phyloP scores from a whole-genome alignment of 2,113 vertebrate genomes.

The Kryptolebias marmoratus region DNA sequence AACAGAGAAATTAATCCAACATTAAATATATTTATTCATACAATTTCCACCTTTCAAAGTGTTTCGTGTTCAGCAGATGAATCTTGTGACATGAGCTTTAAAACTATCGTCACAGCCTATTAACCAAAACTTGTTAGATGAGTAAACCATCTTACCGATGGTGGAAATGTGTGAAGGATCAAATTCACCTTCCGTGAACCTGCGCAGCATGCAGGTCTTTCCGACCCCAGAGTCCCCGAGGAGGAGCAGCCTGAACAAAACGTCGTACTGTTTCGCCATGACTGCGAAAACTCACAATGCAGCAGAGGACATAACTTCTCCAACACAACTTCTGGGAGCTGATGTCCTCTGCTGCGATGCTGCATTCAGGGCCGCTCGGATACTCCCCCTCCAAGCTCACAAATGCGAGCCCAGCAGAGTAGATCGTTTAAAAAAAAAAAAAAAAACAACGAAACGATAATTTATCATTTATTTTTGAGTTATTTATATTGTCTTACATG shows the following conservation, averaged over 20 bases:
- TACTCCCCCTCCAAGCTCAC: rapidly evolving
- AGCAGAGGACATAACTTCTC: constrained; percentile 26
- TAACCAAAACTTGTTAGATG: constrained; percentile 27
- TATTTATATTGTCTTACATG: not conserved
- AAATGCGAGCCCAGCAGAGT: no score
- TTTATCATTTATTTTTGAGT: not conserved
- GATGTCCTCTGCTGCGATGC: not conserved
- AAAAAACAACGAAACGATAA: no score
- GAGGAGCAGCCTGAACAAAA: constrained; percentile 88
- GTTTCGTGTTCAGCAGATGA: not conserved
- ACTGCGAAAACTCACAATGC: constrained; percentile 30
- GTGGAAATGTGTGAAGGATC: constrained; percentile 93
- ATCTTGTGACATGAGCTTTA: not conserved
- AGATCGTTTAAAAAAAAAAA: no score
- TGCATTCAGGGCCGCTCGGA: constrained; percentile 12
- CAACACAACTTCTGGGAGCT: not conserved
- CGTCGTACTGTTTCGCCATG: constrained; percentile 94
- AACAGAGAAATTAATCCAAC: not conserved
- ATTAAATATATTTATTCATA: not conserved
- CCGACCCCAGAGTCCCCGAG: constrained; percentile 94
- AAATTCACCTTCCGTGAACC: constrained; percentile 93
- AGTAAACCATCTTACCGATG: constrained; percentile 90
- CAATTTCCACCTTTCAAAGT: not conserved
- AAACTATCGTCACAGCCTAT: constrained; percentile 1
- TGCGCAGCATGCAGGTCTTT: constrained; percentile 92